Conservation (phyloP, 2,797 vertebrate genomes). For the Malurus leucopterus region DNA sequence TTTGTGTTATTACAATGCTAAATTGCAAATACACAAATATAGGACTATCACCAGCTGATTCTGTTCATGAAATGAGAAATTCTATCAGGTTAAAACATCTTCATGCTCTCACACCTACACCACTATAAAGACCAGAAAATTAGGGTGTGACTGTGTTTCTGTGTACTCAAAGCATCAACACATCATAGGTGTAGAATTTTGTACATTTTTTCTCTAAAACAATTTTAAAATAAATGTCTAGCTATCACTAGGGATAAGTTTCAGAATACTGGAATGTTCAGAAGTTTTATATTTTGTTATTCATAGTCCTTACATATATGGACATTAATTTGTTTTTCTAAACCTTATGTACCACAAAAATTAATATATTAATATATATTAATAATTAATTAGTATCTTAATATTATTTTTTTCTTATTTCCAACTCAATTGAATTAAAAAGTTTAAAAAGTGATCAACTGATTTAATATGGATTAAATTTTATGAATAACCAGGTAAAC, state of each 20-base stretch:
- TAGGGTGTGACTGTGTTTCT: neutral
- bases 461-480: neutral
- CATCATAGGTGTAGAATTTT: neutral
- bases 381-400: no score
- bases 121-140: neutral
- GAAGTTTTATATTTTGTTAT: neutral
- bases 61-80: neutral
- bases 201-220: neutral
- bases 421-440: neutral
- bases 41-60: neutral
- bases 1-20: neutral
- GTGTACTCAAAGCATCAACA: neutral
- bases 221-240: neutral
- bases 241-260: neutral
- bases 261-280: neutral
- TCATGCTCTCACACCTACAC: neutral
- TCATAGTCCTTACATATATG: neutral
- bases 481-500: neutral
- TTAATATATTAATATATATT: no score
- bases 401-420: neutral
- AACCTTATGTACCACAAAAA: neutral
- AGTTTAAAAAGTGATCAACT: neutral
- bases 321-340: neutral
- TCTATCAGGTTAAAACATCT: neutral
- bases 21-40: neutral